Evolutionary conservation across 1,140 invertebrate species (phyloP).

Genomic region (Eubasilissa regina): DNA sequence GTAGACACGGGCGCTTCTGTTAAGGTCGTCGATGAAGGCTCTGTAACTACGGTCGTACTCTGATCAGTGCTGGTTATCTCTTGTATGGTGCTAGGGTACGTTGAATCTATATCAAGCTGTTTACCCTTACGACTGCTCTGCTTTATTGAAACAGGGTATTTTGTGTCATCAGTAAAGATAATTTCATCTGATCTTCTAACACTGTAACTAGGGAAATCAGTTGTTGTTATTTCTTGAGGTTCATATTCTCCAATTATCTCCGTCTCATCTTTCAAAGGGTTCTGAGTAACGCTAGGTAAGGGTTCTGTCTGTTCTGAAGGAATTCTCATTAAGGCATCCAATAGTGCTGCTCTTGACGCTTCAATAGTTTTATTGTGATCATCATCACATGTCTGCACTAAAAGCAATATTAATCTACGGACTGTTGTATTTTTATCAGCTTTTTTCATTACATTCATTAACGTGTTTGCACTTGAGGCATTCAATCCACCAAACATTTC

Average conservation of each 20-base stretch:
- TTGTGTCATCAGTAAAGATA: constrained; percentile 58
- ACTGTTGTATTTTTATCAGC: constrained; percentile 84
- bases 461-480: constrained; percentile 79
- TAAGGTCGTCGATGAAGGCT: constrained; percentile 52
- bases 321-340: constrained; percentile 78
- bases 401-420: constrained; percentile 79
- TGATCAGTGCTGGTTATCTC: neutral
- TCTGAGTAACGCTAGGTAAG: constrained; percentile 68
- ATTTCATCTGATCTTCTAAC: constrained; percentile 64
- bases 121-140: constrained; percentile 65
- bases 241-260: constrained; percentile 38
- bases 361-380: constrained; percentile 79
- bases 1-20: constrained; percentile 60
- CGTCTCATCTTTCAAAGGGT: constrained; percentile 56
- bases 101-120: constrained; percentile 65
- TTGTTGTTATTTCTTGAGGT: constrained; percentile 59
- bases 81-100: constrained; percentile 55
- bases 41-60: constrained; percentile 59
- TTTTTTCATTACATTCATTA: constrained; percentile 86
- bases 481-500: constrained; percentile 84
- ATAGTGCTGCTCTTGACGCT: constrained; percentile 75
- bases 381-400: constrained; percentile 84
- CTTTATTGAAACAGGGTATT: constrained; percentile 32
- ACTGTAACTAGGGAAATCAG: constrained; percentile 58
- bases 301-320: constrained; percentile 73